Conservation (phyloP, 2,797 vertebrate species). For the Dendrocincla fuliginosa region DNA sequence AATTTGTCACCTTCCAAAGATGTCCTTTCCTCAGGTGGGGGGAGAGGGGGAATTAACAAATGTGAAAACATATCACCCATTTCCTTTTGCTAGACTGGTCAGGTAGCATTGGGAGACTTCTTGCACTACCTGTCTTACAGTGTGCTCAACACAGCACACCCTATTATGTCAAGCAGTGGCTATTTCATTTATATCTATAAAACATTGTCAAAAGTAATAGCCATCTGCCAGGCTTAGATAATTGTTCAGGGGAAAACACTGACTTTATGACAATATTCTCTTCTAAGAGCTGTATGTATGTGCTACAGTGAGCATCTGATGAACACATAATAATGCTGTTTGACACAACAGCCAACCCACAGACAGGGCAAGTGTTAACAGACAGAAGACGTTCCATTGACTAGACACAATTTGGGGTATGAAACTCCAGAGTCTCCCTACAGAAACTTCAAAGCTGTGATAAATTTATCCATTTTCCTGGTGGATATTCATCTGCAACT, state of each 20-base stretch:
- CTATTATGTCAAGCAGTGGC: neutral
- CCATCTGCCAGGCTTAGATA: neutral
- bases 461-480: neutral
- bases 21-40: neutral
- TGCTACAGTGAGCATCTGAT: neutral
- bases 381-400: neutral
- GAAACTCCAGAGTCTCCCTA: neutral
- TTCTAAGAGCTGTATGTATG: neutral
- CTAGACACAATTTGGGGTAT: neutral
- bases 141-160: neutral
- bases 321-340: neutral
- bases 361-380: neutral
- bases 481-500: neutral
- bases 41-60: neutral
- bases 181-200: slow-evolving; percentile 2
- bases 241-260: slow-evolving; percentile 18
- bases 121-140: neutral
- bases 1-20: neutral
- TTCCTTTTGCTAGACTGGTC: neutral
- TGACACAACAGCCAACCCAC: neutral
- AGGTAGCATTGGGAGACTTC: neutral
- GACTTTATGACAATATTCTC: neutral
- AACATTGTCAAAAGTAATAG: slow-evolving; percentile 4
- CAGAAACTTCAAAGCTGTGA: neutral
- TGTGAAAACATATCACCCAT: neutral